phyloP scores from a whole-genome alignment of 2,113 vertebrate genomes.

The Ursus arctos region DNA sequence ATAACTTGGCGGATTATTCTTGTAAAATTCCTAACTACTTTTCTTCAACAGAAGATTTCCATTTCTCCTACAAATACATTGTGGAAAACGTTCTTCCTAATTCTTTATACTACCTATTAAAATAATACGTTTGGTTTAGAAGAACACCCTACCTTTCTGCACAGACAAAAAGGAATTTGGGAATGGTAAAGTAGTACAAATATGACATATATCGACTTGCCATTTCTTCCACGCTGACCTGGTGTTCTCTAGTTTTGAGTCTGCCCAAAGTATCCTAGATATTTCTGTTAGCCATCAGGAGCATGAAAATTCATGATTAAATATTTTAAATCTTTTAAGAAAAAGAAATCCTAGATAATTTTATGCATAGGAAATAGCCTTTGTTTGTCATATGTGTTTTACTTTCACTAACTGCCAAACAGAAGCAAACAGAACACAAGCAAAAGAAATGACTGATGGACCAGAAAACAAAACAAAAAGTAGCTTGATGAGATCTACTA shows the following conservation, averaged over 20 bases:
- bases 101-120: background rate
- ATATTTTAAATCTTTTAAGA: background rate
- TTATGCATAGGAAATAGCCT: background rate
- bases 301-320: background rate
- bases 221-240: background rate
- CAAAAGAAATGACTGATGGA: background rate
- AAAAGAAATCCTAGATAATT: background rate
- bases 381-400: background rate
- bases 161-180: background rate
- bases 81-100: background rate
- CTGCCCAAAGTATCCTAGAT: background rate
- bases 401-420: background rate
- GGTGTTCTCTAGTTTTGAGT: background rate
- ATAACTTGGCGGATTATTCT: background rate
- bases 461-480: background rate
- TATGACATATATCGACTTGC: background rate
- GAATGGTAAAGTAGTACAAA: background rate
- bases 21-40: constrained; percentile 12
- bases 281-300: background rate
- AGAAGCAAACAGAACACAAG: constrained; percentile 1
- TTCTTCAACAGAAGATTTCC: background rate
- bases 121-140: background rate
- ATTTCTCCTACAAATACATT: background rate
- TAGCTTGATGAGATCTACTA: background rate
- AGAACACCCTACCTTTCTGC: background rate